These are phyloP conservation scores for Trichonephila clavata DNA, from an alignment of 1,140 invertebrate genomes.

Conservation along the genomic window DNA sequence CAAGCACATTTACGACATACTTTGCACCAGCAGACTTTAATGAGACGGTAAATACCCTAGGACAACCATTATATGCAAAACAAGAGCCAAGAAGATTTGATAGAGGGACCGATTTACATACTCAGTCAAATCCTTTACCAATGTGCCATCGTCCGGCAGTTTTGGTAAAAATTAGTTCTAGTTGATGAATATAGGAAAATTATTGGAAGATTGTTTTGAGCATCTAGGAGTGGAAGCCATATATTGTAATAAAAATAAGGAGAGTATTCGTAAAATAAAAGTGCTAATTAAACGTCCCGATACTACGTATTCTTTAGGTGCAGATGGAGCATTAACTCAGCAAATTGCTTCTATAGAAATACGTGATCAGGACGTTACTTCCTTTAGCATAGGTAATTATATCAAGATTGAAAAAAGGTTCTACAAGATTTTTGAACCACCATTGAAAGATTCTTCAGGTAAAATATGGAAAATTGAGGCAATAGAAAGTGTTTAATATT, in stretches of 20 bases:
- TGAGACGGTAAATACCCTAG: too few relatives aligned
- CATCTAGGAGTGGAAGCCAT: neutral
- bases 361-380: neutral
- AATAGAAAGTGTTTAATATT: constrained; percentile 43
- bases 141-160: constrained; percentile 2
- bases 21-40: too few relatives aligned
- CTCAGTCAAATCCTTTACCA: too few relatives aligned
- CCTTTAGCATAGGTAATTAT: constrained; percentile 1
- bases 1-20: too few relatives aligned
- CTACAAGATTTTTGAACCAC: constrained; percentile 6
- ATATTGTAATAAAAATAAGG: constrained; percentile 3
- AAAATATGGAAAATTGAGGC: constrained; percentile 38
- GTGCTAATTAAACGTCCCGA: too few relatives aligned
- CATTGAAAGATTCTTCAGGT: neutral
- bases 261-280: too few relatives aligned
- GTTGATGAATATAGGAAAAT: neutral
- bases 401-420: too few relatives aligned
- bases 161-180: constrained; percentile 8
- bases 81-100: too few relatives aligned
- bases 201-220: neutral
- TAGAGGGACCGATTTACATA: too few relatives aligned
- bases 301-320: neutral
- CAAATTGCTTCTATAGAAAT: neutral
- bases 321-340: constrained; percentile 5
- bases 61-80: too few relatives aligned